phyloP scores from a whole-genome alignment of 2,113 vertebrate genomes.

The Copsychus sechellarum region DNA sequence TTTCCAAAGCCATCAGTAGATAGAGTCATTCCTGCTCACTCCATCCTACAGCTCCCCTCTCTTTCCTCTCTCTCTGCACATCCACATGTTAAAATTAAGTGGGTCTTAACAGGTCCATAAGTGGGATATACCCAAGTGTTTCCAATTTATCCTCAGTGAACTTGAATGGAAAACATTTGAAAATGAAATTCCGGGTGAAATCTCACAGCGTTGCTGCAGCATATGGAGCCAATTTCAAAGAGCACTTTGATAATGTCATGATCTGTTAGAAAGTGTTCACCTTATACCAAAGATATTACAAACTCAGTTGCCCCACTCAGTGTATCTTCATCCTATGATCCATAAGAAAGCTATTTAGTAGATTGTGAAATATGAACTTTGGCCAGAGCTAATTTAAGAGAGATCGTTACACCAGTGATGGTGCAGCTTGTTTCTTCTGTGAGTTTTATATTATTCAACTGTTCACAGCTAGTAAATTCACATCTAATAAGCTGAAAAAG shows the following conservation, averaged over 20 bases:
- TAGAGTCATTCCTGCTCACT: slow-evolving; percentile 3
- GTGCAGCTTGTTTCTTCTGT: slow-evolving; percentile 35
- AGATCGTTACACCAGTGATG: not conserved
- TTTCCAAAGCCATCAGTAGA: not conserved
- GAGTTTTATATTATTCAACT: slow-evolving; percentile 35
- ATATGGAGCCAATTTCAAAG: slow-evolving; percentile 68
- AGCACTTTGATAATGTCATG: slow-evolving; percentile 66
- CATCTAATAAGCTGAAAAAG: slow-evolving; percentile 53
- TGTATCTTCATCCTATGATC: slow-evolving; percentile 37
- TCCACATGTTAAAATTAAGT: slow-evolving; percentile 34
- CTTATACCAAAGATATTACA: slow-evolving; percentile 37
- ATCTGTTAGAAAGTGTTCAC: slow-evolving; percentile 59
- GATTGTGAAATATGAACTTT: slow-evolving; percentile 52
- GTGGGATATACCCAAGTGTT: slow-evolving; percentile 50
- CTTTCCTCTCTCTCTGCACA: not conserved
- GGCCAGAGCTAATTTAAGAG: slow-evolving; percentile 46
- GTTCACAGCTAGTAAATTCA: slow-evolving; percentile 67
- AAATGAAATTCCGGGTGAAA: slow-evolving; percentile 52
- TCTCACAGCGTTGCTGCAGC: slow-evolving; percentile 29
- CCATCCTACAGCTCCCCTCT: not conserved
- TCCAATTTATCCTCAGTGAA: slow-evolving; percentile 58
- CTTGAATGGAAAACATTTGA: slow-evolving; percentile 54
- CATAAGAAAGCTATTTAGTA: slow-evolving; percentile 58
- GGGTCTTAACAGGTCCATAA: slow-evolving; percentile 38
- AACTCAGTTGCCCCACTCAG: slow-evolving; percentile 39